phyloP scores from a whole-genome alignment of 2,888 invertebrate species.

The Callyntrura guangdongensis region DNA sequence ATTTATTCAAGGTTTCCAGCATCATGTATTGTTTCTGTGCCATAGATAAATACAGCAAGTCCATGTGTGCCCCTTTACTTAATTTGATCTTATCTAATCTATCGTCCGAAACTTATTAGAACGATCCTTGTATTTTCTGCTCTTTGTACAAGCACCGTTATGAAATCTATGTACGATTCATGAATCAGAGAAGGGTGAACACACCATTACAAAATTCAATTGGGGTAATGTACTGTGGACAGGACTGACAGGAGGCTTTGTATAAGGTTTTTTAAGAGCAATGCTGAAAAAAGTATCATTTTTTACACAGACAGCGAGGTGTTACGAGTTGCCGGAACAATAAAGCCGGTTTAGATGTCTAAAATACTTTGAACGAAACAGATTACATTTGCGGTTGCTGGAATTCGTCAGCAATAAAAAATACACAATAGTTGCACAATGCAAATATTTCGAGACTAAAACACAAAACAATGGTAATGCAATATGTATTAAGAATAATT shows the following conservation, averaged over 20 bases:
- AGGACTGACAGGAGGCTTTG: not conserved
- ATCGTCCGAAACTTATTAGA: not conserved
- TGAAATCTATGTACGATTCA: not conserved
- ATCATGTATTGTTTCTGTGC: not conserved
- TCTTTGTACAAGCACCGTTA: not conserved
- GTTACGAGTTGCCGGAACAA: not conserved
- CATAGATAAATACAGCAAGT: not conserved
- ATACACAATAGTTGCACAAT: not conserved
- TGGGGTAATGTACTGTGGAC: not conserved
- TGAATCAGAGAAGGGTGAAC: not conserved
- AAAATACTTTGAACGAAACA: not conserved
- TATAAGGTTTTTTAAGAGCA: conserved; percentile 16
- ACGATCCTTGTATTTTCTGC: not conserved
- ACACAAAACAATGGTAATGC: not conserved
- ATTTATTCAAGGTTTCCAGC: too few species aligned
- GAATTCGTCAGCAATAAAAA: conserved; percentile 27
- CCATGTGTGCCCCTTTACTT: not conserved
- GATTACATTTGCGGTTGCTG: conserved; percentile 1
- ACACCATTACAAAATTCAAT: not conserved
- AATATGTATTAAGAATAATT: too few species aligned
- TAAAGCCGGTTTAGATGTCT: not conserved
- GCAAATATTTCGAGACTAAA: conserved; percentile 24
- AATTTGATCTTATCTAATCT: not conserved
- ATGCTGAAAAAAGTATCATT: not conserved
- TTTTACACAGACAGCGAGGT: not conserved